Percentiles rank a stretch among this genome's conserved stretches.
Evolutionary conservation across 2,113 vertebrate genomes (phyloP).

Genomic region (Rafetus swinhoei): DNA sequence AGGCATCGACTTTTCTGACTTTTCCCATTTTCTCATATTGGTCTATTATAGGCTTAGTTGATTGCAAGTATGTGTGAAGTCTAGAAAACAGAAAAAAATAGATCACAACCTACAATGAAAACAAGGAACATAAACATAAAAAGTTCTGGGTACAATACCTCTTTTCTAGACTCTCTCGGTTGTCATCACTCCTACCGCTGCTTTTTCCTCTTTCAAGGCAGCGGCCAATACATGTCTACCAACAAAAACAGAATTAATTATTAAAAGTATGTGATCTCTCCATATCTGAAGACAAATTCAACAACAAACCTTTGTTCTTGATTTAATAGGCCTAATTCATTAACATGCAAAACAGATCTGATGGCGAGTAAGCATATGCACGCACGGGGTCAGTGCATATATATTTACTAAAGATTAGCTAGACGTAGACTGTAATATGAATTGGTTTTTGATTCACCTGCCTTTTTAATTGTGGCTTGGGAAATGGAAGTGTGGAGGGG

Average conservation of each 20-base stretch:
- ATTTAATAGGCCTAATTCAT: conserved; percentile 41
- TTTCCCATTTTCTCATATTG: conserved; percentile 91
- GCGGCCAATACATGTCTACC: conserved; percentile 90
- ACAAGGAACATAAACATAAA: neutral
- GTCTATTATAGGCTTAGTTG: conserved; percentile 93
- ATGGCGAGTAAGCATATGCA: conserved; percentile 3
- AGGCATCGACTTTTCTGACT: conserved; percentile 93
- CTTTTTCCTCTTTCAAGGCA: conserved; percentile 96
- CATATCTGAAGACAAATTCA: conserved; percentile 17
- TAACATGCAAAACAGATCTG: conserved; percentile 37
- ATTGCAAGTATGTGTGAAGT: conserved; percentile 94
- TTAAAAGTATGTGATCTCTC: conserved; percentile 18
- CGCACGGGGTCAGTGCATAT: conserved; percentile 64
- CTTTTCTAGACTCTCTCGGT: conserved; percentile 94
- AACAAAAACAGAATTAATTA: conserved; percentile 10
- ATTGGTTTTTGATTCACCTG: conserved; percentile 44
- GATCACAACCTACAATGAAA: neutral
- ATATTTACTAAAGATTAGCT: conserved; percentile 8
- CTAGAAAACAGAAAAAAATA: conserved; percentile 76
- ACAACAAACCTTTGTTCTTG: neutral
- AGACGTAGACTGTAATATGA: conserved; percentile 39
- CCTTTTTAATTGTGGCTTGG: conserved; percentile 42
- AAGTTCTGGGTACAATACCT: conserved; percentile 79
- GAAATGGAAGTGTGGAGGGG: neutral
- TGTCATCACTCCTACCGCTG: conserved; percentile 95